A percentile compares a stretch with the other conserved stretches of the same genome.
Evolutionary conservation across 2,888 invertebrate species (phyloP).

Genomic region (Lasioglossum pauxillum): DNA sequence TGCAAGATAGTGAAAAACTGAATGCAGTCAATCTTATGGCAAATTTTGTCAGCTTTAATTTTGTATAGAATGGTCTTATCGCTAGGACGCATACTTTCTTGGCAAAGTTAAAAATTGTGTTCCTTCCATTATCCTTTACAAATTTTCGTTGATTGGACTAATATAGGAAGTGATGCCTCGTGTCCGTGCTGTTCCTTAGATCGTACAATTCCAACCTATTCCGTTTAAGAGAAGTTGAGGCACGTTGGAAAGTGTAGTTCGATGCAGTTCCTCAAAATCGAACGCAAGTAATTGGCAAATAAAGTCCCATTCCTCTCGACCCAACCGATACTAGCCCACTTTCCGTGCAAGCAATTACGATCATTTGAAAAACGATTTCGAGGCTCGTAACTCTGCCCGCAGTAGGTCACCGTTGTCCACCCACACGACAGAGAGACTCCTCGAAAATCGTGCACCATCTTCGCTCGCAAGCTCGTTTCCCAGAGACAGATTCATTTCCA

Average conservation of each 20-base stretch:
- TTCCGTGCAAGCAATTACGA: neutral
- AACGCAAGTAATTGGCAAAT: too few relatives aligned
- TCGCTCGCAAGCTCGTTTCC: neutral
- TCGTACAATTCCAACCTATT: too few relatives aligned
- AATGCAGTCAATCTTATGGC: too few relatives aligned
- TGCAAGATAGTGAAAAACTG: too few relatives aligned
- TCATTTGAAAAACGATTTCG: neutral
- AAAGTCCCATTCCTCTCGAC: neutral
- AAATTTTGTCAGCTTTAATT: too few relatives aligned
- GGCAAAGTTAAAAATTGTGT: too few relatives aligned
- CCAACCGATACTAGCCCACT: neutral
- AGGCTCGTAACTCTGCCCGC: neutral
- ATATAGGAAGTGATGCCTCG: neutral
- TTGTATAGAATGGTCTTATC: too few relatives aligned
- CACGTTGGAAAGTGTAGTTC: neutral
- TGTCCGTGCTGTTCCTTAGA: too few relatives aligned
- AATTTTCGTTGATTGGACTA: too few relatives aligned
- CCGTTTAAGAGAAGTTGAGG: neutral
- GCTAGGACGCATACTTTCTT: too few relatives aligned
- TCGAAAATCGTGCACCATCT: neutral
- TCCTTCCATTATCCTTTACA: too few relatives aligned
- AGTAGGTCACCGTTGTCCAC: conserved; percentile 3
- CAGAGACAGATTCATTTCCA: neutral
- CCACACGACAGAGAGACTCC: neutral
- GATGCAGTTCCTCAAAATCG: too few relatives aligned